Evolutionary conservation across 2,113 vertebrate species (phyloP), one percentile per base, ranked within the genome.

Genomic region (Todiramphus chloris): DNA sequence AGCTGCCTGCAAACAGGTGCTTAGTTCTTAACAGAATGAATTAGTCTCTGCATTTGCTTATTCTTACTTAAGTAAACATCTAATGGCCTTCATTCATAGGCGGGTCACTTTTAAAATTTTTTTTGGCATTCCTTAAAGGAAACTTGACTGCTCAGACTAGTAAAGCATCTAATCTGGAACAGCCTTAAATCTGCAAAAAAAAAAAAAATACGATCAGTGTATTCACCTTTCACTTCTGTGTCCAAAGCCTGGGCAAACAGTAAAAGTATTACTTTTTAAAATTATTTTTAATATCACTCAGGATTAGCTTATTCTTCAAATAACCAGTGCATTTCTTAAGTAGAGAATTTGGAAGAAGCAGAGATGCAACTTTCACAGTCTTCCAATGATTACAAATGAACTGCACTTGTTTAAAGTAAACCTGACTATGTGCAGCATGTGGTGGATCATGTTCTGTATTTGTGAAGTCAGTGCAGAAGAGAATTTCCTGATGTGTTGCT

Each of bases 401-500:
- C 14, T 18, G 1, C 58, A 18, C 5, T 63, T 2, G 9, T 66
- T 83, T 83, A 33, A 68, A 67, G 25, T 60, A 87, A 89, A 59
- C 31, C 3, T 73, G 60, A 9, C 14, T 48, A 6, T 39, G 19
- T 80, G 83, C n/a, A 44, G 5, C 18, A 4, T 37, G 46, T 43
- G 18, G 33, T 44, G 28, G 11, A 3, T 73, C 83, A 20, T 63
- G 35, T n/a, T 85, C 41, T 94, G 33, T 66, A 66, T 75, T 85
- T 0, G 0, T 74, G 30, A 88, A 66, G 17, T 50, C 60, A 48
- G 0, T 11, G 11, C 33, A 51, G 48, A 81, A 46, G 82, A 92
- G 27, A 35, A 63, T 68, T 92, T 86, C n/a, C 46, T 24, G 13
- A 1, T 28, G 13, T 58, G 20, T 69, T 7, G 19, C 17, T 80